Percentiles rank a stretch among this genome's conserved stretches.
phyloP scores from a whole-genome alignment of 2,113 vertebrate species.

The Lathamus discolor region DNA sequence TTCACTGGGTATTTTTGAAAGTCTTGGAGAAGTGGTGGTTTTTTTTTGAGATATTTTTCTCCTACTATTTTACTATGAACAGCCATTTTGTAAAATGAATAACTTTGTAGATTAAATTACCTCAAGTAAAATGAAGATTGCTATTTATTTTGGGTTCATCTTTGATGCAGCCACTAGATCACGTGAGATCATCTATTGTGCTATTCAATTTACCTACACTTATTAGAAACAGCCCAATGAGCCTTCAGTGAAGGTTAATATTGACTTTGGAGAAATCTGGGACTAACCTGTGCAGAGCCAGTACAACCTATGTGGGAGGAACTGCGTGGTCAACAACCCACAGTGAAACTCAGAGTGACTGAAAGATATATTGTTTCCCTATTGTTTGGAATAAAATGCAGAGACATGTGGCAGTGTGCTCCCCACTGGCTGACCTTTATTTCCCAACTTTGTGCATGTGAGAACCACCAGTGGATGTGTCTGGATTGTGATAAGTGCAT shows the following conservation, averaged over 20 bases:
- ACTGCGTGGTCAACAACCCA: not conserved
- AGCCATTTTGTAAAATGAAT: not conserved
- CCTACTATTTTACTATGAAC: not conserved
- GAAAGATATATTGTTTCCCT: not conserved
- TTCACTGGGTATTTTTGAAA: not conserved
- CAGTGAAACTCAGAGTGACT: not conserved
- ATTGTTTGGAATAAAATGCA: not conserved
- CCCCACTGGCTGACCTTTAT: not conserved
- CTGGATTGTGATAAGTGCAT: not conserved
- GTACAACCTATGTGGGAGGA: no score
- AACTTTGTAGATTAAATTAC: not conserved
- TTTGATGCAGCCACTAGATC: not conserved
- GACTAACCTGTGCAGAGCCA: rapidly evolving
- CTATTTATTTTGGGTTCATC: not conserved
- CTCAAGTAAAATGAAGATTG: not conserved
- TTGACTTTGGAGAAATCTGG: not conserved
- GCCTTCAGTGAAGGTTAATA: rapidly evolving
- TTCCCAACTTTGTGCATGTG: not conserved
- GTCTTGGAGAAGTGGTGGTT: not conserved
- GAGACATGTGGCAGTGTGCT: not conserved
- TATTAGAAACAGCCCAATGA: not conserved
- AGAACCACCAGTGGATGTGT: not conserved
- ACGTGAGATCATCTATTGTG: not conserved
- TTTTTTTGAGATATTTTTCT: not conserved
- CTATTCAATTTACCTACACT: not conserved